Base-by-base conservation (phyloP, 2,797 vertebrate genomes). In the Psittacula derbiana region DNA sequence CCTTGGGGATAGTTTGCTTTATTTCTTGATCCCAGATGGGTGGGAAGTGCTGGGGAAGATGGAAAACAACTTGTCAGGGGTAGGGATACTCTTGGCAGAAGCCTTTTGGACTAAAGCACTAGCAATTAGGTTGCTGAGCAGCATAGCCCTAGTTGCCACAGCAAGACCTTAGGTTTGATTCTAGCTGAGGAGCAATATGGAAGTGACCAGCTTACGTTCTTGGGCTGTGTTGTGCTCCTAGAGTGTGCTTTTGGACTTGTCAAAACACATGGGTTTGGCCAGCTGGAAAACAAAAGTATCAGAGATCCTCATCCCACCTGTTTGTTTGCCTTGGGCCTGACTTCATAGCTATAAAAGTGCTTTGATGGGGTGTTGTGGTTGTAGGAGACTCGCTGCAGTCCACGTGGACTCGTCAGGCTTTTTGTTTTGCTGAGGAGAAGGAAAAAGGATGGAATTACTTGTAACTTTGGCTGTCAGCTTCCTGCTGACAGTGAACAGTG, bases 291-390 rank as follows among this genome's bases (percentile, higher is more conserved):
- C 44, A 28, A 80, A 64, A 84, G 27, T 65, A 18, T 49, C 31
- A 10, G 3, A 93, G 75, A 57, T 62, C 40, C 64, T 80, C 36
- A 4, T 57, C 60, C 65, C 31, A 33, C n/a, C 57, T 3, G 31
- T 69, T 80, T 71, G 67, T 93, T 92, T 94, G 95, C 49, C 40
- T 71, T 90, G 76, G 93, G 90, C 38, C 16, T 62, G 72, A 3
- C 83, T 30, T 33, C 69, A 5, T 52, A 43, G 91, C 93, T 88
- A 19, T 46, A 46, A 44, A 80, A 2, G 23, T 23, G 66, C 83
- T 60, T n/a, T 23, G 72, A 83, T 69, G 4, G 2, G 67, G 60
- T 12, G 0, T 5, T 27, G 64, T 14, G 76, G 67, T 6, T 55
- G 74, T 8, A 24, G 72, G 58, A 76, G 61, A 2, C 69, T 81